Evolutionary conservation across 1,140 invertebrate genomes (phyloP), one percentile per base, ranked within the genome.

Genomic region (Oncopodura yosiiana): DNA sequence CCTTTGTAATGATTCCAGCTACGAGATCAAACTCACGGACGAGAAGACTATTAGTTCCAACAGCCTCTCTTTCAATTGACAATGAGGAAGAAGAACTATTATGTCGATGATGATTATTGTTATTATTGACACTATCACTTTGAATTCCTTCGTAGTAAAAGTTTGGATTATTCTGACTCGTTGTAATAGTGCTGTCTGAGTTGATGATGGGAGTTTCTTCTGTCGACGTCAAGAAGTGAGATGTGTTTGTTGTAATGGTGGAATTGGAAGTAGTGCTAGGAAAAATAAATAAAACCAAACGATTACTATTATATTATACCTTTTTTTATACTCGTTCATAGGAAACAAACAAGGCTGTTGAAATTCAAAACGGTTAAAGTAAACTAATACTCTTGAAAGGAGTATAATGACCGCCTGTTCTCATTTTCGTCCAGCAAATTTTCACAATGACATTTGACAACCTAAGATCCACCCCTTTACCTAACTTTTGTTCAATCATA

Each of bases 1-100:
- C 21, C 23, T 34, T 49, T 24, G 38, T 49, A 41, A 49, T 55
- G 27, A 55, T 24, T 41, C 53, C 49, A 26, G 57, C 57, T 18
- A 59, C 57, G 34, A 59, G 57, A 59, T 59, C 57, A 49, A 54
- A 41, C 49, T 59, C 57, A 59, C 57, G 53, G 29, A 59, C 45
- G 50, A 59, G 44, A 34, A 36, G 50, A 49, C 46, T 58, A 36
- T 50, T 44, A 27, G 34, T 46, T 37, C 39, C 41, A 52, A 24
- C n/a, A 29, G 27, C 26, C 14, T 24, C 38, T 19, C 49, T 42
- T 18, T 38, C 38, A 9, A 21, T 38, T 41, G 30, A 23, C 30
- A 14, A 24, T 49, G 34, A 36, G 36, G 36, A 34, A 49, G 19
- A 49, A 37, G 46, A 23, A 49, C 36, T 8, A 34, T 34, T 34